Percentiles rank a stretch among this genome's conserved stretches.
phyloP scores from a whole-genome alignment of 2,888 invertebrate genomes.

The Archips crataeganus region DNA sequence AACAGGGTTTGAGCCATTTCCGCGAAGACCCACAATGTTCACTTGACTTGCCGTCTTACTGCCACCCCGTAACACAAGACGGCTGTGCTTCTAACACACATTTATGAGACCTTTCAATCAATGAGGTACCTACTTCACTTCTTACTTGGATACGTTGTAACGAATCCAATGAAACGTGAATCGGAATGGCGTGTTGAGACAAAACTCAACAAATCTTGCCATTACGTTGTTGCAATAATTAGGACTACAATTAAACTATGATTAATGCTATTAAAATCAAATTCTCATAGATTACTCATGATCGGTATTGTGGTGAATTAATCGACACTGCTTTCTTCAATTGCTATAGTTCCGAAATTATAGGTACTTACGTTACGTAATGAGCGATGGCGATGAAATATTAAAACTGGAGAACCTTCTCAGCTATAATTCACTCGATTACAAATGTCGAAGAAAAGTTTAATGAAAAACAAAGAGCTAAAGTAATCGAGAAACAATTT shows the following conservation, averaged over 20 bases:
- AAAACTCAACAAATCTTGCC: neutral
- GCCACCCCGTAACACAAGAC: constrained; percentile 65
- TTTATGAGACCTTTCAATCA: constrained; percentile 27
- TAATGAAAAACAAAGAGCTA: constrained; percentile 81
- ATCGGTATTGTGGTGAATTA: constrained; percentile 16
- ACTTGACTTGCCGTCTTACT: constrained; percentile 79
- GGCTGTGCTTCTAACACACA: constrained; percentile 41
- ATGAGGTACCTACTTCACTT: constrained; percentile 8
- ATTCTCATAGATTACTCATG: constrained; percentile 6
- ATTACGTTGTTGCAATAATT: neutral
- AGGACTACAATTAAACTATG: constrained; percentile 5
- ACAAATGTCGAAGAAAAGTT: constrained; percentile 70
- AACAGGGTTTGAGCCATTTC: constrained; percentile 80
- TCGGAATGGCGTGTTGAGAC: neutral
- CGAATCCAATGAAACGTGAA: neutral
- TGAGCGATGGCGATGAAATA: constrained; percentile 8
- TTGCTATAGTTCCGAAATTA: constrained; percentile 10
- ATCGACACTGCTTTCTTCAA: constrained; percentile 24
- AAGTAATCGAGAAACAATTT: constrained; percentile 85
- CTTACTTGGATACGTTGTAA: neutral
- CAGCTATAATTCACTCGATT: constrained; percentile 49
- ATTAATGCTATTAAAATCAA: constrained; percentile 4
- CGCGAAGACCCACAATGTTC: constrained; percentile 79
- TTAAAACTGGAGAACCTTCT: constrained; percentile 8
- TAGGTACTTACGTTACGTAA: neutral